Evolutionary conservation across 1,140 invertebrate genomes (phyloP).

Genomic region (Physella acuta): DNA sequence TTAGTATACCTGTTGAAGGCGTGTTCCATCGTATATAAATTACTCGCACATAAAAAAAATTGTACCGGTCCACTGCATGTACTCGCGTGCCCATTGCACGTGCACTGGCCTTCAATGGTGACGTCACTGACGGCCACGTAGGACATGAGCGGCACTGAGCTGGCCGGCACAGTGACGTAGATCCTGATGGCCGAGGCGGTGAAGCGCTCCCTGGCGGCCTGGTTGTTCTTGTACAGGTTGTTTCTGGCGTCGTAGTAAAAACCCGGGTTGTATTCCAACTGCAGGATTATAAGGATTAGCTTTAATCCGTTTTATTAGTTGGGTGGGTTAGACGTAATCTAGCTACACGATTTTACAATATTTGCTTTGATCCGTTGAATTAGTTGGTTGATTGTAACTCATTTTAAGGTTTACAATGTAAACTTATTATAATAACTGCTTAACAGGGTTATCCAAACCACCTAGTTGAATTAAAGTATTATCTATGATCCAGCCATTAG

Average conservation of each 20-base stretch:
- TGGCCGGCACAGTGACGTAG: not conserved
- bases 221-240: conserved; percentile 7
- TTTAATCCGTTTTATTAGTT: not conserved
- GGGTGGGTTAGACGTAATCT: not conserved
- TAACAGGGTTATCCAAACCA: too few species aligned
- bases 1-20: not conserved
- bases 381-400: not conserved
- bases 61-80: conserved; percentile 17
- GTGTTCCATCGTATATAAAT: not conserved
- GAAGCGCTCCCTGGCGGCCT: not conserved
- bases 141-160: not conserved
- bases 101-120: conserved; percentile 1
- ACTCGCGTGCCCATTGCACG: conserved; percentile 8
- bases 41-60: not conserved
- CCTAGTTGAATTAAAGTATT: too few species aligned
- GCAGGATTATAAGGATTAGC: not conserved
- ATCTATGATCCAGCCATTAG: too few species aligned
- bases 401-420: not conserved
- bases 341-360: not conserved
- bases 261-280: conserved; percentile 12
- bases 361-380: not conserved
- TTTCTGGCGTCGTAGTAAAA: not conserved
- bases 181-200: conserved; percentile 8
- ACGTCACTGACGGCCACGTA: conserved; percentile 17
- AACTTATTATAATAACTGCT: too few species aligned